Conservation (phyloP, 2,888 invertebrate species). For the Nymphalis urticae region DNA sequence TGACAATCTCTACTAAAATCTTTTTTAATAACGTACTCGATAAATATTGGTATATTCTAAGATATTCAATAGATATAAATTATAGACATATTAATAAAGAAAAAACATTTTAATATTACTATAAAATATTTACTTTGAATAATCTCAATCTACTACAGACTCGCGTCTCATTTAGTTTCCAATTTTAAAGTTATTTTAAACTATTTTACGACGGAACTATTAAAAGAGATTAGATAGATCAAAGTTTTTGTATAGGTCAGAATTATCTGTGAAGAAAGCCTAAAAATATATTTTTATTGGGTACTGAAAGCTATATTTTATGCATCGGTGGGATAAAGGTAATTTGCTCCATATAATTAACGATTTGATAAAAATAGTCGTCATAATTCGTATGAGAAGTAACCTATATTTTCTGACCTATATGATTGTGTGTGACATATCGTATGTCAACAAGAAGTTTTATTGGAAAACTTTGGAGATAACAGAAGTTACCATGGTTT, state of each 20-base stretch:
- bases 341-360: conserved; percentile 16
- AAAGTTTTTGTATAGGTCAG: conserved; percentile 3
- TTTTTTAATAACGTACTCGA: no score
- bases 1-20: no score
- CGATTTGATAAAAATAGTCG: conserved; percentile 19
- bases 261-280: conserved; percentile 9
- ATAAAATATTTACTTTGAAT: no score
- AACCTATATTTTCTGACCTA: conserved; percentile 5
- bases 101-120: no score
- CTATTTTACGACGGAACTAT: conserved; percentile 19
- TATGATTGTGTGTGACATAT: conserved; percentile 25
- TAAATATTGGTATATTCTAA: no score
- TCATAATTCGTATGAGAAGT: conserved; percentile 22
- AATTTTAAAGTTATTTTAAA: conserved; percentile 19
- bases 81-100: no score
- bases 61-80: no score
- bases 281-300: conserved; percentile 32
- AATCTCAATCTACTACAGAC: background rate
- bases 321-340: background rate
- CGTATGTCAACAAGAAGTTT: conserved; percentile 30
- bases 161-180: conserved; percentile 13
- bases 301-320: conserved; percentile 30
- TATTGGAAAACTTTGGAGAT: conserved; percentile 31
- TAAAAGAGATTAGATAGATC: conserved; percentile 21
- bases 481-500: conserved; percentile 9